Evolutionary conservation across 2,888 invertebrate genomes (phyloP), one percentile per base, ranked within the genome.

Genomic region (Rutpela maculata): DNA sequence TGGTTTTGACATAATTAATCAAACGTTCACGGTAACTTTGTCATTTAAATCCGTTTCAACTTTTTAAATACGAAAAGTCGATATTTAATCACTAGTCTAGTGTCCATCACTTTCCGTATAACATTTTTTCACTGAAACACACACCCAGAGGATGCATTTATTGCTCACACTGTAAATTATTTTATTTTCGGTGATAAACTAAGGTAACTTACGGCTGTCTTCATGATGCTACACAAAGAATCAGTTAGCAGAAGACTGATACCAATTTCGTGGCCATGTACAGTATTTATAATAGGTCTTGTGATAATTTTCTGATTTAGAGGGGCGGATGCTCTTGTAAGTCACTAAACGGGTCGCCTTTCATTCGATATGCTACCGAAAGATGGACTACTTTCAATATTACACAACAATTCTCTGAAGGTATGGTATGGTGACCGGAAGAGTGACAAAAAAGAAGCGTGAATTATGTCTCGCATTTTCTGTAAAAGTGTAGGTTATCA

Each of bases 231-330:
- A 78, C 76, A 71, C 79, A 79, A 78, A 63, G 43, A 76, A 70
- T 72, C 75, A 78, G 78, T 80, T 81, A 86, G 86, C 86, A 86
- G 87, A 87, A 87, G 87, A 88, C 87, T 88, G 87, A 86, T 87
- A 84, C 80, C 67, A 73, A 74, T 79, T 83, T 71, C 43, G 75
- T 63, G 77, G 77, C 69, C 76, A 72, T 73, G 73, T 74, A 69
- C 78, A 78, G 83, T 86, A 86, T 87, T 86, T 88, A 88, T 88
- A 88, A 79, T 80, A 81, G 83, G 78, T 83, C 73, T 77, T 83
- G 76, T 81, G 77, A 80, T 80, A 81, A 77, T 77, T 74, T 75
- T 79, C 75, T 78, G 18, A 63, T 63, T 79, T 82, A 86, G 86
- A 82, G 87, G 86, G 87, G 87, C 85, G 82, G 80, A 82, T 83